Evolutionary conservation across 2,797 vertebrate genomes (phyloP).

Genomic region (Mus caroli): DNA sequence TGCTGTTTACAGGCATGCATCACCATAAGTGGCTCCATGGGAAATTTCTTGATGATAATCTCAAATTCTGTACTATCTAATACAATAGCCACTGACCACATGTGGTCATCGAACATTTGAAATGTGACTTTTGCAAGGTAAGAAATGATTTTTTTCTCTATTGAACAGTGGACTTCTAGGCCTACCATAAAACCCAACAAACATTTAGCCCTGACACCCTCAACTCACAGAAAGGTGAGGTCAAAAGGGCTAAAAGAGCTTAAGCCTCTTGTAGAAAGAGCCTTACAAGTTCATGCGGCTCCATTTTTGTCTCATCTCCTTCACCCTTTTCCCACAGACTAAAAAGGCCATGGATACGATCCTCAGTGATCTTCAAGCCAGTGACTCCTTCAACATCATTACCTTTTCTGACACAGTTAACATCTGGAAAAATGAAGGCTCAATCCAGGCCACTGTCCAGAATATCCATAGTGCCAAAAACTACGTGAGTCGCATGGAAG

Average conservation of each 20-base stretch:
- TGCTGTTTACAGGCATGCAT: not conserved
- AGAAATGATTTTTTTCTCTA: not conserved
- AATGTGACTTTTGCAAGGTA: constrained; percentile 42
- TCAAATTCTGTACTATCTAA: constrained; percentile 25
- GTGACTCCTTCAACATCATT: constrained; percentile 94
- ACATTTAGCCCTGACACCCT: constrained; percentile 12
- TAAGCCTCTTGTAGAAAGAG: not conserved
- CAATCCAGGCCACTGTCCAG: constrained; percentile 90
- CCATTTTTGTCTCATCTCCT: not conserved
- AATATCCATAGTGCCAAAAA: constrained; percentile 92
- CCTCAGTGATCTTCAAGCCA: constrained; percentile 91
- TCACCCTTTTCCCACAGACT: constrained; percentile 88
- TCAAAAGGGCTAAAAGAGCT: constrained; percentile 37
- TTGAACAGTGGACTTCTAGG: not conserved
- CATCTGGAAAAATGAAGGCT: constrained; percentile 91
- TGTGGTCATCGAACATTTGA: constrained; percentile 10
- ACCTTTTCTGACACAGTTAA: constrained; percentile 93
- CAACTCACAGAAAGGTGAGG: not conserved
- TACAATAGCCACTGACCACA: constrained; percentile 5
- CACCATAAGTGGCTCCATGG: not conserved
- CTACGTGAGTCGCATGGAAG: constrained; percentile 91
- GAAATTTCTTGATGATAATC: not conserved
- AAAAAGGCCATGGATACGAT: constrained; percentile 93
- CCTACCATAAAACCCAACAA: not conserved
- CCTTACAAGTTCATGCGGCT: not conserved